Conservation (phyloP, 1,140 invertebrate genomes). For the Palaemon carinicauda region DNA sequence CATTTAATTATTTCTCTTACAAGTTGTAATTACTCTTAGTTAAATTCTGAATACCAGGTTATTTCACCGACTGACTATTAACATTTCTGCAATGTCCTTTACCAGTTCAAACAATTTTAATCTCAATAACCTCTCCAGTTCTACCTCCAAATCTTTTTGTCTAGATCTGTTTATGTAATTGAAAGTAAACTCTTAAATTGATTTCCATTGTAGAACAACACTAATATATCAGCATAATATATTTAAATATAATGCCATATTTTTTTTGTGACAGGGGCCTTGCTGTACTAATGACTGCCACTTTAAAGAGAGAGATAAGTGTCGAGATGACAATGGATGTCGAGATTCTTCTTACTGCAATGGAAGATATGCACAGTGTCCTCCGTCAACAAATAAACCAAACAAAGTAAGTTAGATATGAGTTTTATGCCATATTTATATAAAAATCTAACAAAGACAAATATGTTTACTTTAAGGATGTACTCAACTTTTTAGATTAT, state of each 20-base stretch:
- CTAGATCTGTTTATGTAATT: no score
- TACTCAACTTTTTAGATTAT: no score
- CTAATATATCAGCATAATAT: no score
- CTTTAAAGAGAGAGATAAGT: constrained; percentile 85
- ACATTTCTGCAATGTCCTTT: no score
- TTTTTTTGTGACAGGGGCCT: constrained; percentile 77
- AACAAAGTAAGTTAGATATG: constrained; percentile 72
- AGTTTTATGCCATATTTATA: not conserved
- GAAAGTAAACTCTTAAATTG: not conserved
- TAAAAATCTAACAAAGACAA: not conserved
- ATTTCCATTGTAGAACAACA: not conserved
- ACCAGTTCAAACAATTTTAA: no score
- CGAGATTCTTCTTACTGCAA: constrained; percentile 89
- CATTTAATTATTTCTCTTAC: no score
- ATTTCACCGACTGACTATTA: no score
- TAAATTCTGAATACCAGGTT: no score
- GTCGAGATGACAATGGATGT: constrained; percentile 93
- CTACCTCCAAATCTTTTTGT: no score
- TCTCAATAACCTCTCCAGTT: no score
- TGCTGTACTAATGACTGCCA: constrained; percentile 91
- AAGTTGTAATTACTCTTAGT: no score
- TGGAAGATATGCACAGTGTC: constrained; percentile 83
- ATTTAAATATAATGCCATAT: not conserved
- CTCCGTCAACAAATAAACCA: constrained; percentile 88
- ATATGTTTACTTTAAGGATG: no score